Percentiles rank a stretch among this genome's conserved stretches.
Evolutionary conservation across 2,113 vertebrate species (phyloP).

Genomic region (Lipophrys pholis): DNA sequence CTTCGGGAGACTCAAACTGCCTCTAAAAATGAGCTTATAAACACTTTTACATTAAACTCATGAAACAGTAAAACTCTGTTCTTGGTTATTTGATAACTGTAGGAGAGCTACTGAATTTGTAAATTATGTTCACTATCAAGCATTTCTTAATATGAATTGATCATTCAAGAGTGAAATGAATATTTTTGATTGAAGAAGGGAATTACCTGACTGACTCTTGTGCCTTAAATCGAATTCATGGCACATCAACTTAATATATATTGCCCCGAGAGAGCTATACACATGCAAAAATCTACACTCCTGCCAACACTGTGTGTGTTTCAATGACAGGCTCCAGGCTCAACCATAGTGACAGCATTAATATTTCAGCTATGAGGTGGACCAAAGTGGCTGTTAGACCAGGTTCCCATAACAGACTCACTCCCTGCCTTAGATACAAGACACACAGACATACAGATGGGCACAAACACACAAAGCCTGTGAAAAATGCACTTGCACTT

Average conservation of each 20-base stretch:
- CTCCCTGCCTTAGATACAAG: slow-evolving; percentile 63
- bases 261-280: background rate
- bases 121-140: slow-evolving; percentile 1
- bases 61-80: background rate
- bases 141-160: slow-evolving; percentile 6
- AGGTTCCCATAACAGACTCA: slow-evolving; percentile 63
- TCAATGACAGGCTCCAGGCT: slow-evolving; percentile 10
- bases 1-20: too few species aligned
- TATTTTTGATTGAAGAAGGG: slow-evolving; percentile 6
- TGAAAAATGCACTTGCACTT: slow-evolving; percentile 42
- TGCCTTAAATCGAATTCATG: slow-evolving; percentile 10
- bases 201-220: slow-evolving; percentile 13
- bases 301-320: slow-evolving; percentile 4
- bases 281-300: background rate
- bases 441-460: slow-evolving; percentile 41
- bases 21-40: too few species aligned
- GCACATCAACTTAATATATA: slow-evolving; percentile 11
- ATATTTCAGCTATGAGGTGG: slow-evolving; percentile 72
- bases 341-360: slow-evolving; percentile 58
- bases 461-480: slow-evolving; percentile 40
- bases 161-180: slow-evolving; percentile 12
- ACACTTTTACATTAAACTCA: too few species aligned
- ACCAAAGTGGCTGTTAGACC: slow-evolving; percentile 66
- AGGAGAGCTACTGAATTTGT: background rate
- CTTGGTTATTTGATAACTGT: background rate